Base-by-base conservation (phyloP, 2,113 vertebrate species). In the Syrmaticus mikado region DNA sequence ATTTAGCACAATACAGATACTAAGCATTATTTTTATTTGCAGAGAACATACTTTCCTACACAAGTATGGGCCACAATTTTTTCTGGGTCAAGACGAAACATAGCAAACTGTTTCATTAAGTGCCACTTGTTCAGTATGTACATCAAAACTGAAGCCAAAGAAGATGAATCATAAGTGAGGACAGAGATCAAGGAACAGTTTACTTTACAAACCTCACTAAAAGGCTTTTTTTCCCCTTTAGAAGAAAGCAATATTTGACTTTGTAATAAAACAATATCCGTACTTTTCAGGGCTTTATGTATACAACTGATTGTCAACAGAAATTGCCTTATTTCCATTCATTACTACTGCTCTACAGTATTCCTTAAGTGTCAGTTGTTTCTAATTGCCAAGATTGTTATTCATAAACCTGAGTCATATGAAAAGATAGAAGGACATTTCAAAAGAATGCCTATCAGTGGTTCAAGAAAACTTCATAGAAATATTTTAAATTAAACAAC, bases 341-440 rank as follows among this genome's bases (percentile, higher is more conserved):
- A 36, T 86, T 96, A 36, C 32, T 90, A 78, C 48, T 90, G 22
- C n/a, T 52, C n/a, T 75, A 61, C 46, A 78, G 22, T 90, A 90
- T 89, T 97, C 96, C 94, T 96, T 82, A 97, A 95, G 83, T 96
- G 80, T 84, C 80, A 94, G 82, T 96, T 76, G 91, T 97, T 96
- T 97, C 77, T 94, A 93, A 87, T 87, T 95, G 41, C 90, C 96
- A 96, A 95, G 92, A 40, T 41, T 61, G 60, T 77, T 94, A 96
- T 91, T 97, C 90, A 97, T 93, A 96, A 95, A 88, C 75, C 46
- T 92, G 94, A 92, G 79, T 82, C 96, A 79, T 94, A 96, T 75
- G 85, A 80, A 95, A 91, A 73, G 43, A 67, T 46, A 82, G 18
- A 52, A 91, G 92, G 45, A 91, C 85, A 11, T 27, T 73, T 97